A percentile compares a stretch with the other conserved stretches of the same genome.
Conservation (phyloP, 2,888 invertebrate genomes). For the Sesia bembeciformis region DNA sequence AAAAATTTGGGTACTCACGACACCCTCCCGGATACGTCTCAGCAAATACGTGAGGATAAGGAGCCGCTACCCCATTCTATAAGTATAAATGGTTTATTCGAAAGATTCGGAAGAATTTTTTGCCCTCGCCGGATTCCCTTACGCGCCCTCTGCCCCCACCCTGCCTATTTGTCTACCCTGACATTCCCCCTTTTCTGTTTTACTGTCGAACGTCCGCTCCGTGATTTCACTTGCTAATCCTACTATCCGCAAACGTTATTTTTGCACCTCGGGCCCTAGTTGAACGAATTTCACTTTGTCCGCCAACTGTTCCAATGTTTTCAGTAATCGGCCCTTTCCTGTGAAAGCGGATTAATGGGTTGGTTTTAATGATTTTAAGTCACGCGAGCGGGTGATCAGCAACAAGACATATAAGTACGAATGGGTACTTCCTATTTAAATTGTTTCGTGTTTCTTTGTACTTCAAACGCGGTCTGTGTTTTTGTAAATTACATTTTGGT, state of each 20-base stretch:
- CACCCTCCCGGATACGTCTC: background rate
- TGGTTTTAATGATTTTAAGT: background rate
- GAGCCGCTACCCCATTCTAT: background rate
- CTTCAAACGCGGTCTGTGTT: background rate
- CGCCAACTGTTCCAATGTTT: background rate
- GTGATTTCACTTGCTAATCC: slow-evolving; percentile 9
- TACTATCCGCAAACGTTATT: slow-evolving; percentile 2
- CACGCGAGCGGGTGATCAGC: background rate
- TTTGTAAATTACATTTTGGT: background rate
- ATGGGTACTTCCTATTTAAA: background rate
- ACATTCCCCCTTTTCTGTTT: slow-evolving; percentile 7
- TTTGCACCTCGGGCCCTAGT: background rate
- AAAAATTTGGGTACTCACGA: too few species aligned
- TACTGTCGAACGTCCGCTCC: slow-evolving; percentile 3
- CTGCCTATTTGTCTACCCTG: slow-evolving; percentile 7
- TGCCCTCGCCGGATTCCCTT: slow-evolving; percentile 3
- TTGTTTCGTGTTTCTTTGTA: background rate
- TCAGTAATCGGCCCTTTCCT: background rate
- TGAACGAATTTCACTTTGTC: background rate
- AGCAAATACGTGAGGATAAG: background rate
- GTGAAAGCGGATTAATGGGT: background rate
- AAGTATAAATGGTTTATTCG: slow-evolving; percentile 1
- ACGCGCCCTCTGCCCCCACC: slow-evolving; percentile 2
- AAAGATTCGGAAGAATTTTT: slow-evolving; percentile 2
- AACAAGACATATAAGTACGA: background rate